Base-by-base conservation (phyloP, 2,888 invertebrate genomes). In the Palloptera scutellata region DNA sequence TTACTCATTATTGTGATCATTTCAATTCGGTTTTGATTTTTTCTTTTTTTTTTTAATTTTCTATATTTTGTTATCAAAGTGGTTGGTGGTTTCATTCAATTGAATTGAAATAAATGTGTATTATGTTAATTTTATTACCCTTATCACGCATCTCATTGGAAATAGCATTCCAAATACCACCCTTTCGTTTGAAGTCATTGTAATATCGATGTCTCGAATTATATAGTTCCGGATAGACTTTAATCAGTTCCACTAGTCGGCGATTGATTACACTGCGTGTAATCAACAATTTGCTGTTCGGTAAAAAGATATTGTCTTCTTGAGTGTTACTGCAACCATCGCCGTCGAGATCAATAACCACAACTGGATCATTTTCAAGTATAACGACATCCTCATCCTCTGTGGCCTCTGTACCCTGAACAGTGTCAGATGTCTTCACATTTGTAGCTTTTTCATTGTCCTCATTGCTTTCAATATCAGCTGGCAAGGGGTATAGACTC, bases 101-200 rank as follows among this genome's bases (percentile, higher is more conserved):
- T n/a, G 13, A 2, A 30, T 30, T 30, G 6, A 30, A 6, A 6
- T 30, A 30, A 4, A 30, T 30, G 30, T 6, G 6, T 30, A 30
- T 30, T 30, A 30, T 30, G 30, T 30, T 30, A 2, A 4, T 30
- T 2, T 30, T 30, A 30, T 30, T 30, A 78, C 78, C 74, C 71
- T 78, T 83, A 19, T 81, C 80, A 0, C 61, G 59, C 15, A 83
- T 45, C 69, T 78, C 77, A 41, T 74, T 77, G 0, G 81, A 71
- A 13, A 83, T 79, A 51, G 77, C 74, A 40, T 77, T 72, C 83
- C 83, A 83, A 62, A 83, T 77, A 19, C 73, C 64, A 1, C 82
- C 81, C n/a, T 78, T 80, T 19, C 79, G 74, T 0, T 72, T 69
- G 57, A 76, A 72, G 60, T 82, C 76, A 0, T 63, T 57, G 54